Conservation (phyloP, 2,797 vertebrate species). For the Falco naumanni region DNA sequence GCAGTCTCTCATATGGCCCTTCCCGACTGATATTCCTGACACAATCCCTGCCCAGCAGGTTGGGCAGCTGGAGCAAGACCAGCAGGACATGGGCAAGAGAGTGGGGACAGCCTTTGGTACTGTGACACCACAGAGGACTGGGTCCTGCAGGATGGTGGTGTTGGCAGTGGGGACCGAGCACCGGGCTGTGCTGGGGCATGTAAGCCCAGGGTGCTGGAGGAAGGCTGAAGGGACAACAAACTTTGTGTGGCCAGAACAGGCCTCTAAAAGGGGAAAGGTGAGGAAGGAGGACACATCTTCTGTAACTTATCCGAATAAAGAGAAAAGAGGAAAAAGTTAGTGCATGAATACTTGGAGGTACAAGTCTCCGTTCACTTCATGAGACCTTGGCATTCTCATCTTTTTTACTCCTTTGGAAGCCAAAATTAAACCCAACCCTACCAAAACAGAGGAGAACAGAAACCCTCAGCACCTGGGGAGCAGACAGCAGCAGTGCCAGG, state of each 20-base stretch:
- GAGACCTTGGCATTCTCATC: neutral
- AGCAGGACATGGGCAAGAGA: neutral
- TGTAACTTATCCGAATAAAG: neutral
- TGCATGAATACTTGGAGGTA: neutral
- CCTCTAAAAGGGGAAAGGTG: neutral
- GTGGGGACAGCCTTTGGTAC: neutral
- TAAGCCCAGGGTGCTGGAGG: neutral
- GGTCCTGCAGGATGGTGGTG: neutral
- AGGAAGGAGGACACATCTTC: neutral
- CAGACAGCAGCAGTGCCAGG: neutral
- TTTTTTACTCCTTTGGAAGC: neutral
- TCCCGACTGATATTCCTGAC: neutral
- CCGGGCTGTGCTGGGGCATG: accelerated
- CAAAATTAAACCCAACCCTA: neutral
- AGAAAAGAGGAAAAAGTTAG: neutral
- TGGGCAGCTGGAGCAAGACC: accelerated
- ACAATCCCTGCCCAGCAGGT: neutral
- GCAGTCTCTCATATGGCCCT: neutral
- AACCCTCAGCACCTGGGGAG: neutral
- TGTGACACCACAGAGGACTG: neutral
- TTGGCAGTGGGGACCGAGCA: neutral
- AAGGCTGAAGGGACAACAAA: neutral
- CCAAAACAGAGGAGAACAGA: neutral
- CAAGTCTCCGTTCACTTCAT: neutral
- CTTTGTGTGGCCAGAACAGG: neutral